Percentiles rank a stretch among this genome's conserved stretches.
phyloP scores from a whole-genome alignment of 2,888 invertebrate genomes.

The Bedellia somnulentella region DNA sequence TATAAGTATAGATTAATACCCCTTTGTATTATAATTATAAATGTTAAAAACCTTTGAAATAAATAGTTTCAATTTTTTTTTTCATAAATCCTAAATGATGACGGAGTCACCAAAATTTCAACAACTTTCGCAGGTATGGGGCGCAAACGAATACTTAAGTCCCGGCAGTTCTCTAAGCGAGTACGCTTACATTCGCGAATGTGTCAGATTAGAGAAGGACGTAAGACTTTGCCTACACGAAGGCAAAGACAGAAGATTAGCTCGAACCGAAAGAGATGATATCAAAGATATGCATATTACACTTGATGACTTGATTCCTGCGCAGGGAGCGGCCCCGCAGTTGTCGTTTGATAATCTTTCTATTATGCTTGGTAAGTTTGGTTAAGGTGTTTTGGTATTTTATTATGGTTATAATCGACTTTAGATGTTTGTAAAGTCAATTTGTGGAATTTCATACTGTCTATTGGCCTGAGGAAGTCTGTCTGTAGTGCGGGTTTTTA shows the following conservation, averaged over 20 bases:
- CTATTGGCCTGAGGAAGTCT: too few species aligned
- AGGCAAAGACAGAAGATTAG: conserved; percentile 68
- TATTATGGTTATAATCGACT: too few species aligned
- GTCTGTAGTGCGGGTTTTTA: too few species aligned
- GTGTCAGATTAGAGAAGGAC: conserved; percentile 90
- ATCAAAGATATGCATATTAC: conserved; percentile 72
- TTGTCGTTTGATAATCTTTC: conserved; percentile 82
- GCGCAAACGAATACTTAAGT: conserved; percentile 85
- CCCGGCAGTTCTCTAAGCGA: conserved; percentile 82
- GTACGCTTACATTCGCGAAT: conserved; percentile 91
- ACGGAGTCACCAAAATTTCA: neutral
- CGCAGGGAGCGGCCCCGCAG: conserved; percentile 68
- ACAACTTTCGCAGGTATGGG: conserved; percentile 67
- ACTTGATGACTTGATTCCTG: conserved; percentile 78
- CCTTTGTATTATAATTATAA: too few species aligned
- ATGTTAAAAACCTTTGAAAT: too few species aligned
- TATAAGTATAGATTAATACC: too few species aligned
- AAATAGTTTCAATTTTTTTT: too few species aligned
- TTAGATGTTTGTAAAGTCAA: too few species aligned
- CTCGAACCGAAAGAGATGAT: conserved; percentile 83
- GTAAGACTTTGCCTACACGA: conserved; percentile 69
- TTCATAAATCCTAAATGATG: too few species aligned
- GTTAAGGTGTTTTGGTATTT: too few species aligned
- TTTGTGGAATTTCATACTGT: too few species aligned
- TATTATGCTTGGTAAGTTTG: conserved; percentile 74